Evolutionary conservation across 2,113 vertebrate genomes (phyloP), one percentile per base, ranked within the genome.

Genomic region (Mobula hypostoma): DNA sequence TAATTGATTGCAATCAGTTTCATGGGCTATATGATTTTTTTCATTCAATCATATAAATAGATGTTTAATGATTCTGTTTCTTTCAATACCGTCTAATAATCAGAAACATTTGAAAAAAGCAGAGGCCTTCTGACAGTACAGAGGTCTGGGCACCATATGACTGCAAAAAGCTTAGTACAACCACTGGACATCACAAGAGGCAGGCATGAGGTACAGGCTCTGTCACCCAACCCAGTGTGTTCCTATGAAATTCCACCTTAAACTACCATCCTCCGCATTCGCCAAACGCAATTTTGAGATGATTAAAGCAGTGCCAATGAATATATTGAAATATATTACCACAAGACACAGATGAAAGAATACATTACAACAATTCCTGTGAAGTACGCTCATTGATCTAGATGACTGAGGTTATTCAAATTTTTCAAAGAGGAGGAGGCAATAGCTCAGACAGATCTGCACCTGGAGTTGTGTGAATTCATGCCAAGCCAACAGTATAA

Each of bases 341-440:
- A 88, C 29, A 88, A 88, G 29, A 63, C 19, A 56, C 85, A 88
- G 85, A 90, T 90, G 29, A 90, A 90, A 90, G 85, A 66, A 36
- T 66, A 3, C 61, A 66, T 6, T 27, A 19, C 58, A 15, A 66
- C n/a, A 32, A 11, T n/a, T 32, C 85, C 61, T 17, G 8, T n/a
- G 61, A 66, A 29, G 61, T 66, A 27, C 32, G 85, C 17, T 32
- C 61, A 15, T 90, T 90, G 85, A 90, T 90, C 36, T 72, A 19
- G 63, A 74, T 36, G 36, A 92, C 68, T 48, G 61, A 76, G 8
- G 21, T 27, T 74, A 93, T 74, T 93, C 36, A 72, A 93, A 56
- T 19, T 36, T 36, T 36, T 36, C 48, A 66, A 72, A 72, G 58
- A 29, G 70, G 68, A 56, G 82, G 48, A 63, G 70, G 36, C 14